phyloP scores from a whole-genome alignment of 2,888 invertebrate genomes.

The Caenorhabditis sinica region DNA sequence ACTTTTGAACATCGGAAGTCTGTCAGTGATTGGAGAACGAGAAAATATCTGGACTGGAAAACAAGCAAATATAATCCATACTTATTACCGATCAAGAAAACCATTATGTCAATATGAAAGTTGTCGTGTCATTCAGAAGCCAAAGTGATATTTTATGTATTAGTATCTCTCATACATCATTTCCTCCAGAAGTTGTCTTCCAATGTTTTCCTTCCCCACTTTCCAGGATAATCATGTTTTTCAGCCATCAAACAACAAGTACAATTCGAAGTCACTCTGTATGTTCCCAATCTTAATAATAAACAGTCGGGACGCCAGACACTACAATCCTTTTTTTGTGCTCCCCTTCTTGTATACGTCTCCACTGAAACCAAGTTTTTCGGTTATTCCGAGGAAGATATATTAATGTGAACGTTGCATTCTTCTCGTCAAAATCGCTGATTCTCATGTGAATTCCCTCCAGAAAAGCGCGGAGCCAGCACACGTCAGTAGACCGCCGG shows the following conservation, averaged over 20 bases:
- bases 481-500: constrained; percentile 17
- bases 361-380: not conserved
- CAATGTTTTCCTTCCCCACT: not conserved
- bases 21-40: too few species aligned
- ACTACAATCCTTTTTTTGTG: not conserved
- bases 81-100: not conserved
- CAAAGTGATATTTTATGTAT: constrained; percentile 46
- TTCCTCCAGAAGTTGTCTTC: constrained; percentile 20
- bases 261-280: too few species aligned
- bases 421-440: constrained; percentile 56
- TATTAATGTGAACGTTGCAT: constrained; percentile 33
- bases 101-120: not conserved
- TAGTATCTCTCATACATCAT: constrained; percentile 23
- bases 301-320: not conserved
- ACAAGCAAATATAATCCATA: not conserved
- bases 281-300: too few species aligned
- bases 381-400: constrained; percentile 16
- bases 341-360: not conserved
- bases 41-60: not conserved
- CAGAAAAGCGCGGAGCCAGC: not conserved
- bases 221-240: not conserved
- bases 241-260: too few species aligned
- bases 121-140: constrained; percentile 11
- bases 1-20: too few species aligned
- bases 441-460: constrained; percentile 55